Evolutionary conservation across 2,888 invertebrate species (phyloP), one percentile per base, ranked within the genome.

Genomic region (Lucinisca nassula): DNA sequence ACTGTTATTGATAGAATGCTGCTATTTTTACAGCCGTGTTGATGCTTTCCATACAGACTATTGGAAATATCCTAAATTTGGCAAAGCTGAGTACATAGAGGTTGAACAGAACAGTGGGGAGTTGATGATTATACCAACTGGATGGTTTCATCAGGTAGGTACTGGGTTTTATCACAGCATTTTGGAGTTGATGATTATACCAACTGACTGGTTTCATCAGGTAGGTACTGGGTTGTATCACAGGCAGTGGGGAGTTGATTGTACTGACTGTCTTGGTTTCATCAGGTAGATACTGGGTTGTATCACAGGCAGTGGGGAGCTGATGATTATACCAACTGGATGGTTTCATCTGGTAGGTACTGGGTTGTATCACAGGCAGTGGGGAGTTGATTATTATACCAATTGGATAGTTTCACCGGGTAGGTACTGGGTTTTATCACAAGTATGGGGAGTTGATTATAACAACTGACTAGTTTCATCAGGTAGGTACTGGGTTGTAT

Each of bases 141-240:
- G 95, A n/a, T 96, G 96, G 96, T 96, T 92, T 79, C 96, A 96
- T 87, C 96, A 96, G 95, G 95, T 95, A 80, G 51, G 82, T 70
- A 3, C 17, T n/a, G 67, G 67, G 17, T 67, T 67, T 67, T 67
- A 67, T 35, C 21, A 8, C n/a, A n/a, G n/a, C n/a, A n/a, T n/a
- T n/a, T n/a, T n/a, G 67, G 96, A 96, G 82, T 85, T 96, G 82
- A 92, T 96, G 12, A 91, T 96, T 75, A 95, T 96, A 55, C 96
- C 96, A 0, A 92, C 95, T 35, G 96, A 95, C n/a, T 96, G 96
- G 96, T 95, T 92, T 79, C 96, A 96, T 87, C 96, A 96, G 95
- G 95, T 95, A 80, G 45, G 80, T 61, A 3, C 14, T 12, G 45
- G 45, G 45, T 45, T 45, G n/a, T n/a, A n/a, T n/a, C n/a, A n/a